phyloP scores from a whole-genome alignment of 2,888 invertebrate genomes.

The Chesias legatella region DNA sequence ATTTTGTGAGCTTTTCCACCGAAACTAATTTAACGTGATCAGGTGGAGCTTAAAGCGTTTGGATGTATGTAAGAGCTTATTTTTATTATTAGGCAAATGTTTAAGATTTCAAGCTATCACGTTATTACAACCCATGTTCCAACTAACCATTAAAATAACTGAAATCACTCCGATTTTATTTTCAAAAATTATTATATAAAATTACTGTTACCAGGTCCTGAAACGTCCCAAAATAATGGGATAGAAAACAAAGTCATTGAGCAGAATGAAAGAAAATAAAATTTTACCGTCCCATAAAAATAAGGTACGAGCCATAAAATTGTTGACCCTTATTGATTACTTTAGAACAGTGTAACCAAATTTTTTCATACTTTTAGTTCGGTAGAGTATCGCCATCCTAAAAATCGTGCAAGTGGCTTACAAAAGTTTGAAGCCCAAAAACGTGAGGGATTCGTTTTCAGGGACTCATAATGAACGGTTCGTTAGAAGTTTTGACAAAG shows the following conservation, averaged over 20 bases:
- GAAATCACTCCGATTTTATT: too few relatives aligned
- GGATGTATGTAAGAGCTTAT: too few relatives aligned
- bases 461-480: neutral
- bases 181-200: too few relatives aligned
- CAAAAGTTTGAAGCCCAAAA: slow-evolving; percentile 5
- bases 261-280: slow-evolving; percentile 12
- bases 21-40: too few relatives aligned
- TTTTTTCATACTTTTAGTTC: neutral
- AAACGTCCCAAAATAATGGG: slow-evolving; percentile 1
- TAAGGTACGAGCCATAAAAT: slow-evolving; percentile 10
- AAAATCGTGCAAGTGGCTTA: slow-evolving; percentile 1
- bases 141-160: too few relatives aligned
- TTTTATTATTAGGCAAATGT: too few relatives aligned
- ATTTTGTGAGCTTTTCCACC: too few relatives aligned
- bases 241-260: slow-evolving; percentile 8
- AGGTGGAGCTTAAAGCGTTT: too few relatives aligned
- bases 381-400: neutral
- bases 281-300: slow-evolving; percentile 19
- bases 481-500: too few relatives aligned
- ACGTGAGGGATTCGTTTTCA: slow-evolving; percentile 5
- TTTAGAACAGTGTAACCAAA: neutral
- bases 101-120: too few relatives aligned
- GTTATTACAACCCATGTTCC: too few relatives aligned
- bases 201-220: too few relatives aligned
- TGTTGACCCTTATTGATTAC: slow-evolving; percentile 18